phyloP scores from a whole-genome alignment of 2,113 vertebrate genomes.

The Apodemus speciosus region DNA sequence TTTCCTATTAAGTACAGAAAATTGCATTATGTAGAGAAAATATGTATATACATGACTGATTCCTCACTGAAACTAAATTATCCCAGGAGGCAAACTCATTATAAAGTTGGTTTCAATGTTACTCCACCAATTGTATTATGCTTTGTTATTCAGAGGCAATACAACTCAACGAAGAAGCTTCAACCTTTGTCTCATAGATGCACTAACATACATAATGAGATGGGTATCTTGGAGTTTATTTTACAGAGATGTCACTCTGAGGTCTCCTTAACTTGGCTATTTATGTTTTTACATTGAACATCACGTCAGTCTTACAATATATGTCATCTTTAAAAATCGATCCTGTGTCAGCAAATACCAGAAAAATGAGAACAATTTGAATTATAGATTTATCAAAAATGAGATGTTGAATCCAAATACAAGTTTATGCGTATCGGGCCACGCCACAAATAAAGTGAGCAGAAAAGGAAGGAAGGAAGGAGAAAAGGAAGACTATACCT shows the following conservation, averaged over 20 bases:
- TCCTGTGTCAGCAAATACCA: neutral
- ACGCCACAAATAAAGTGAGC: neutral
- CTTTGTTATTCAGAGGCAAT: conserved; percentile 1
- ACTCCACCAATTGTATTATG: neutral
- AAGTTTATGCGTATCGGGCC: neutral
- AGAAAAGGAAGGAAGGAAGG: too few species aligned
- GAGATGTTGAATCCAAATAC: neutral
- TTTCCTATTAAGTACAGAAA: conserved; percentile 43
- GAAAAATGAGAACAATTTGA: conserved; percentile 19
- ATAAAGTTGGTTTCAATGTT: neutral
- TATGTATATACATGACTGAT: conserved; percentile 8
- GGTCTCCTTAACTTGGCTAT: neutral
- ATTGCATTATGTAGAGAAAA: neutral
- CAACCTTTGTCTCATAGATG: neutral
- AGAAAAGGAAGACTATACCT: neutral
- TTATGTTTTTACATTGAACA: neutral
- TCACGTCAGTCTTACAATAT: neutral
- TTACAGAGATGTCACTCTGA: conserved; percentile 1
- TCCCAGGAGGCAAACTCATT: conserved; percentile 25
- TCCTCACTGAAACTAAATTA: conserved; percentile 15
- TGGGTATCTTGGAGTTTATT: conserved; percentile 4
- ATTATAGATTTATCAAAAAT: conserved; percentile 22
- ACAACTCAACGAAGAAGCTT: neutral
- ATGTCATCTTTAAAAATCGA: neutral
- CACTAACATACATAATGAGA: neutral